Conservation (phyloP, 2,113 vertebrate genomes). For the Murina feae region DNA sequence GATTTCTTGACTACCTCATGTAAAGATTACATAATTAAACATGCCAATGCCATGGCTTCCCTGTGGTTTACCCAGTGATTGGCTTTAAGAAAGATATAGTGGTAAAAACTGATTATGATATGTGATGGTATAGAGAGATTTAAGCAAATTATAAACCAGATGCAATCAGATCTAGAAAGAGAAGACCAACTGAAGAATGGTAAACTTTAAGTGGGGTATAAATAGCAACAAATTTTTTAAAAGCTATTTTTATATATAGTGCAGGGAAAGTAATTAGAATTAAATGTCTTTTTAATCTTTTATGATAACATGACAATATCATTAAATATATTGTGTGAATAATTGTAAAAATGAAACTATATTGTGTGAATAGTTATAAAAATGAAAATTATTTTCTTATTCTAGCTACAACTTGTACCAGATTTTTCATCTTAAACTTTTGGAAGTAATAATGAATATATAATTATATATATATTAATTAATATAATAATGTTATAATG, state of each 20-base stretch:
- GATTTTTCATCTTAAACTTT: not conserved
- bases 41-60: not conserved
- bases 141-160: not conserved
- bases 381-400: not conserved
- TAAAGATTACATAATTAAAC: not conserved
- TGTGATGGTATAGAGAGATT: not conserved
- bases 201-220: not conserved
- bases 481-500: not conserved
- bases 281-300: not conserved
- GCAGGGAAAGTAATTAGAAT: not conserved
- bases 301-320: not conserved
- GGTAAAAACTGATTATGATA: not conserved
- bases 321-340: not conserved
- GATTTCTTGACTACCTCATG: not conserved
- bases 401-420: not conserved
- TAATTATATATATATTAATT: not conserved
- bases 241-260: not conserved
- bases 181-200: not conserved
- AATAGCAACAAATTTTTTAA: not conserved
- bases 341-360: not conserved
- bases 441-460: not conserved
- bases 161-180: not conserved
- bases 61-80: not conserved
- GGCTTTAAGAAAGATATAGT: not conserved
- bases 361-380: not conserved